Evolutionary conservation across 2,888 invertebrate species (phyloP).

Genomic region (Drosophila pegasa): DNA sequence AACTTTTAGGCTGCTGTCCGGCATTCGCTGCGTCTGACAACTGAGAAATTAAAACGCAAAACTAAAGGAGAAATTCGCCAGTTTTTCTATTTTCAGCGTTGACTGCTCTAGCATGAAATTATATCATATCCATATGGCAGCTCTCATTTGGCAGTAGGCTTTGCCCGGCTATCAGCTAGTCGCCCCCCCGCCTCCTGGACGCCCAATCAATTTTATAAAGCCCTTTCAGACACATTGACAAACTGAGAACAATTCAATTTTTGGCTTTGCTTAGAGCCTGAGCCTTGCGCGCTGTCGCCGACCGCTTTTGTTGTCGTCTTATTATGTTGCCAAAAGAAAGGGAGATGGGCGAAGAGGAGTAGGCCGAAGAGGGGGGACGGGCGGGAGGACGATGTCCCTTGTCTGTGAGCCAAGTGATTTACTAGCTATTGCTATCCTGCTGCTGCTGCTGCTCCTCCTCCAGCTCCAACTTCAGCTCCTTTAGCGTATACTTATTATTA

Average conservation of each 20-base stretch:
- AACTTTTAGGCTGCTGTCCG: slow-evolving; percentile 47
- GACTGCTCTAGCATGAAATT: slow-evolving; percentile 48
- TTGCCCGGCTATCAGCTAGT: slow-evolving; percentile 9
- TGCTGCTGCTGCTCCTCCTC: neutral
- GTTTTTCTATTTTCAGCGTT: slow-evolving; percentile 10
- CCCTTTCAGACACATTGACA: slow-evolving; percentile 61
- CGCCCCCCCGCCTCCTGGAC: neutral
- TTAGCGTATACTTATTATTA: slow-evolving; percentile 55
- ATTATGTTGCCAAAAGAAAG: slow-evolving; percentile 22
- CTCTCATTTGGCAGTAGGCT: slow-evolving; percentile 39
- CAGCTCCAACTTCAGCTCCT: slow-evolving; percentile 1
- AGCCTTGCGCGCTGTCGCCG: slow-evolving; percentile 42
- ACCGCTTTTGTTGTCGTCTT: slow-evolving; percentile 51
- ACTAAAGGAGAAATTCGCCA: slow-evolving; percentile 25
- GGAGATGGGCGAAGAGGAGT: neutral
- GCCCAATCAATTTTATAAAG: slow-evolving; percentile 51
- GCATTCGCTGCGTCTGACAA: slow-evolving; percentile 46
- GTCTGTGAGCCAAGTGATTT: slow-evolving; percentile 54
- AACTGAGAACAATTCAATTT: slow-evolving; percentile 66
- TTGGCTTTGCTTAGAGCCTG: slow-evolving; percentile 41
- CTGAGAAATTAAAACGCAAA: slow-evolving; percentile 57
- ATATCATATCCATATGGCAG: slow-evolving; percentile 52
- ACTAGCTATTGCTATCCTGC: slow-evolving; percentile 30
- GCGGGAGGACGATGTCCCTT: neutral
- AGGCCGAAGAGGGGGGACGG: neutral